Evolutionary conservation across 2,797 vertebrate species (phyloP).

Genomic region (Megalops cyprinoides): DNA sequence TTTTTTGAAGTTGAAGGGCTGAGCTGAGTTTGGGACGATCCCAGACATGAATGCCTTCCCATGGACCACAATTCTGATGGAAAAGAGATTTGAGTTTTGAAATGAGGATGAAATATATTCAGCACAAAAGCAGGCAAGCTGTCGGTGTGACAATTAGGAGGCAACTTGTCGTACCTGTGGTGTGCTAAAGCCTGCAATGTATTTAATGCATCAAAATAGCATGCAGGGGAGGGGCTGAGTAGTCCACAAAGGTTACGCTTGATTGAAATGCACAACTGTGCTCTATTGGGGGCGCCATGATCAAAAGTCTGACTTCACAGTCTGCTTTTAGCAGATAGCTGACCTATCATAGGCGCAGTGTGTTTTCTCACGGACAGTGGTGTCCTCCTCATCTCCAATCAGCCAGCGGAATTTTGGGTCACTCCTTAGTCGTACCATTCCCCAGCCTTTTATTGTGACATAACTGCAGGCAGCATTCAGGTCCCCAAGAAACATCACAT

Average conservation of each 20-base stretch:
- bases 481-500: constrained; percentile 82
- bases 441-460: constrained; percentile 75
- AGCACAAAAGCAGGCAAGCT: no score
- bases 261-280: no score
- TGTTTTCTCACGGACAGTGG: constrained; percentile 77
- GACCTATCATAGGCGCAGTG: constrained; percentile 77
- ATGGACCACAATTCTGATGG: constrained; percentile 77
- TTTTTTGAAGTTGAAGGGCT: constrained; percentile 79
- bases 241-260: no score
- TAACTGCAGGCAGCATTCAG: constrained; percentile 82
- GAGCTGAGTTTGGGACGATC: constrained; percentile 76
- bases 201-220: no score
- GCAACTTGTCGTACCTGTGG: no score
- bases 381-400: constrained; percentile 80
- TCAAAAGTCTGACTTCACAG: no score
- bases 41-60: constrained; percentile 72
- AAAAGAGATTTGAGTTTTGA: no score
- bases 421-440: constrained; percentile 65
- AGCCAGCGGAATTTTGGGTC: constrained; percentile 78
- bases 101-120: no score
- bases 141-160: no score
- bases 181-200: no score
- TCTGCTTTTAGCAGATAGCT: not conserved
- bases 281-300: no score
- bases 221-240: no score